Percentiles rank a stretch among this genome's conserved stretches.
phyloP scores from a whole-genome alignment of 2,113 vertebrate genomes.

The Paraplagusia blochii region DNA sequence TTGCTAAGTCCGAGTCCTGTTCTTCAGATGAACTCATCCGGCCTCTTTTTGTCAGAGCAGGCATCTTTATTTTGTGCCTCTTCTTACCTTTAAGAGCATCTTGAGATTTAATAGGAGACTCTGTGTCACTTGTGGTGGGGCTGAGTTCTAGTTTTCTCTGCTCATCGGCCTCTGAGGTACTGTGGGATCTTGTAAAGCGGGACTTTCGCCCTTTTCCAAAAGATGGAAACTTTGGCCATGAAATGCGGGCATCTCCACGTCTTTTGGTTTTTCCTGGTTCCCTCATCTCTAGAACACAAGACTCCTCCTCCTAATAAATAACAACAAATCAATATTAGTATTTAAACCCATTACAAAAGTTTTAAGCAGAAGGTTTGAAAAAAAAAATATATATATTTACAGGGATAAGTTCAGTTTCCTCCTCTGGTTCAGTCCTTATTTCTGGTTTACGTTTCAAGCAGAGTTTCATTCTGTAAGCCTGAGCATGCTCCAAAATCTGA shows the following conservation, averaged over 20 bases:
- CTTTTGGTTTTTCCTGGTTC: slow-evolving; percentile 69
- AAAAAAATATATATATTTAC: slow-evolving; percentile 63
- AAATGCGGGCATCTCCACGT: slow-evolving; percentile 73
- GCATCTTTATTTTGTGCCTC: slow-evolving; percentile 69
- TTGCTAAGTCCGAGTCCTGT: slow-evolving; percentile 56
- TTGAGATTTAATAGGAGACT: slow-evolving; percentile 75
- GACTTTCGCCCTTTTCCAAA: slow-evolving; percentile 73
- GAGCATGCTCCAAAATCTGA: slow-evolving; percentile 92
- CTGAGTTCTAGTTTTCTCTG: slow-evolving; percentile 78
- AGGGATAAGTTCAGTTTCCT: slow-evolving; percentile 55
- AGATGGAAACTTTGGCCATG: slow-evolving; percentile 80
- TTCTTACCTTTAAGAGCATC: slow-evolving; percentile 74
- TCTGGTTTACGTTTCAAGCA: slow-evolving; percentile 85
- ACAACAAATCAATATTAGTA: slow-evolving; percentile 18
- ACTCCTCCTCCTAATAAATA: slow-evolving; percentile 67
- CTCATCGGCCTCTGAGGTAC: slow-evolving; percentile 79
- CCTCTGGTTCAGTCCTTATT: slow-evolving; percentile 53
- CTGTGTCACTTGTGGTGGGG: slow-evolving; percentile 77
- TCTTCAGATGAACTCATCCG: slow-evolving; percentile 73
- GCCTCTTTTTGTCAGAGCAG: slow-evolving; percentile 59
- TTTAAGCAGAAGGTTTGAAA: slow-evolving; percentile 2
- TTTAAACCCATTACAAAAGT: not conserved
- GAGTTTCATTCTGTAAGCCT: slow-evolving; percentile 90
- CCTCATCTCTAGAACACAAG: slow-evolving; percentile 57
- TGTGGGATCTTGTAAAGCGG: slow-evolving; percentile 77